Percentiles rank a stretch among this genome's conserved stretches.
phyloP scores from a whole-genome alignment of 2,797 vertebrate genomes.

The Pseudopleuronectes americanus region DNA sequence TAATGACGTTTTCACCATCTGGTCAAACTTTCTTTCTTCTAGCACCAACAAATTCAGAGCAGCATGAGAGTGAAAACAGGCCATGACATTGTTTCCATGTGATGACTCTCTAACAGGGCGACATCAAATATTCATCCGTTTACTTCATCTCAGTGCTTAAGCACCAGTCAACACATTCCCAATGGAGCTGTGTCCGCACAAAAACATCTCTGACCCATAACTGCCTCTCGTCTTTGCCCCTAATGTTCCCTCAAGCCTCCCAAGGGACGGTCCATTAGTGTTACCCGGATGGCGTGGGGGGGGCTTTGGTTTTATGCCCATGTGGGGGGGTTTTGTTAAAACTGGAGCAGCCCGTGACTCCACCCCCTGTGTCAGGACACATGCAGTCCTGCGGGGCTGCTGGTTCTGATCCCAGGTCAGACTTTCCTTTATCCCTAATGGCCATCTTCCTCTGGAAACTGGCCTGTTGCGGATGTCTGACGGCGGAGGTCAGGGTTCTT shows the following conservation, averaged over 20 bases:
- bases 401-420: constrained; percentile 68
- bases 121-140: constrained; percentile 50
- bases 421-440: constrained; percentile 68
- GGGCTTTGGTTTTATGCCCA: constrained; percentile 29
- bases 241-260: constrained; percentile 9
- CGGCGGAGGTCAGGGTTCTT: constrained; percentile 26
- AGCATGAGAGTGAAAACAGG: constrained; percentile 37
- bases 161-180: constrained; percentile 23
- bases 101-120: background rate
- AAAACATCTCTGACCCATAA: constrained; percentile 42
- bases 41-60: background rate
- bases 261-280: constrained; percentile 44
- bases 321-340: constrained; percentile 54
- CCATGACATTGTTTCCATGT: constrained; percentile 24
- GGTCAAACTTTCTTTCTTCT: background rate
- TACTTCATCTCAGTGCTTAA: constrained; percentile 33
- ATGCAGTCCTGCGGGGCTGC: constrained; percentile 47
- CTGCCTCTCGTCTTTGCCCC: constrained; percentile 22
- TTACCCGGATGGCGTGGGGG: constrained; percentile 12
- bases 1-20: constrained; percentile 10
- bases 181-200: constrained; percentile 24
- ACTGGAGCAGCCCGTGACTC: constrained; percentile 23
- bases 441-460: constrained; percentile 58
- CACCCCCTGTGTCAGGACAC: constrained; percentile 29
- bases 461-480: constrained; percentile 52